Evolutionary conservation across 2,888 invertebrate species (phyloP).

Genomic region (Diaprepes abbreviatus): DNA sequence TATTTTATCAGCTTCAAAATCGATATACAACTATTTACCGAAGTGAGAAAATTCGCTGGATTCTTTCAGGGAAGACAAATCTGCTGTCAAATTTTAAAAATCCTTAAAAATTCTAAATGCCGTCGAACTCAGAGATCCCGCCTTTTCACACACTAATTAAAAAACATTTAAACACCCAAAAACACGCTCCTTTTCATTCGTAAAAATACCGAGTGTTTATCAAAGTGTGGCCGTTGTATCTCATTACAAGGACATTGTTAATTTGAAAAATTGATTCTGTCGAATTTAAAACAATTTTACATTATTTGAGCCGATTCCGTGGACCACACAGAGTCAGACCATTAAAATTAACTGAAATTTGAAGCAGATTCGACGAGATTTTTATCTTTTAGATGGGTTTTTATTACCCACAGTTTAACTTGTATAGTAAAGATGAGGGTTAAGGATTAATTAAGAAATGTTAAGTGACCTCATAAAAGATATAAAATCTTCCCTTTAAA

Average conservation of each 20-base stretch:
- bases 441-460: conserved; percentile 37
- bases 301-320: conserved; percentile 32
- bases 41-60: conserved; percentile 34
- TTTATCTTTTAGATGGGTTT: conserved; percentile 45
- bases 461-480: conserved; percentile 29
- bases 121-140: conserved; percentile 7
- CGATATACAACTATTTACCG: conserved; percentile 1
- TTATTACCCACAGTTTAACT: conserved; percentile 43
- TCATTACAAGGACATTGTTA: conserved; percentile 29
- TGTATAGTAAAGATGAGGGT: conserved; percentile 37
- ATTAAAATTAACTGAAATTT: conserved; percentile 45
- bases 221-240: conserved; percentile 33
- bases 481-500: conserved; percentile 32
- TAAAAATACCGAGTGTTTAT: conserved; percentile 35
- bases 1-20: conserved; percentile 10
- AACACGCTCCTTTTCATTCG: conserved; percentile 19
- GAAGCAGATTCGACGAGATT: conserved; percentile 47
- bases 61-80: conserved; percentile 34
- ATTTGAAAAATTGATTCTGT: conserved; percentile 39
- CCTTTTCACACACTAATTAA: conserved; percentile 43
- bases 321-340: conserved; percentile 41
- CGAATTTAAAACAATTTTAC: conserved; percentile 38
- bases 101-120: conserved; percentile 28
- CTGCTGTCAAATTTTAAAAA: conserved; percentile 29
- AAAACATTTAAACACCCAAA: conserved; percentile 27